Conservation (phyloP, 1,140 invertebrate genomes). For the Bactericera cockerelli region DNA sequence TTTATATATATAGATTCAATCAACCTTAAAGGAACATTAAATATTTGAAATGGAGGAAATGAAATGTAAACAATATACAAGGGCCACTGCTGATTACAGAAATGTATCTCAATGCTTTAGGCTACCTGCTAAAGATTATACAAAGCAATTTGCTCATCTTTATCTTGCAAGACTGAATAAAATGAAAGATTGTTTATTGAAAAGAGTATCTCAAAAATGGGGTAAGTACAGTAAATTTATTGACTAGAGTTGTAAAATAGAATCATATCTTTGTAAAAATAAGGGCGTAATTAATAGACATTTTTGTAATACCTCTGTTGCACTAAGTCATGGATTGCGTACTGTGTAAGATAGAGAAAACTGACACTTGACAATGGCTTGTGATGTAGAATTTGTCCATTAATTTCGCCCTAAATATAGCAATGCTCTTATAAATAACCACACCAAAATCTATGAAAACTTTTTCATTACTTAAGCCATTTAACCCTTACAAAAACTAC, state of each 20-base stretch:
- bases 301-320: background rate
- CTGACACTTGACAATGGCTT: no score
- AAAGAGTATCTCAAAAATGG: slow-evolving; percentile 43
- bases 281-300: background rate
- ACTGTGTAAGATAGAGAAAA: no score
- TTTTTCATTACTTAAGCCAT: no score
- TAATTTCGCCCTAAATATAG: no score
- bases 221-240: slow-evolving; percentile 28
- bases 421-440: background rate
- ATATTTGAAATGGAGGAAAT: background rate
- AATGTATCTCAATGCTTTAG: slow-evolving; percentile 39
- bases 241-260: background rate
- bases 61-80: background rate
- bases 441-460: background rate
- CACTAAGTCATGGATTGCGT: no score
- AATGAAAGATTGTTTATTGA: slow-evolving; percentile 42
- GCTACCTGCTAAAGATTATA: slow-evolving; percentile 45
- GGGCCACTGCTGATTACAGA: slow-evolving; percentile 25
- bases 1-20: no score
- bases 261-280: background rate
- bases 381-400: no score
- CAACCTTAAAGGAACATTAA: no score
- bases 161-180: slow-evolving; percentile 58
- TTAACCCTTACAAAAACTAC: no score
- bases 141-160: slow-evolving; percentile 67